Base-by-base conservation (phyloP, 2,113 vertebrate genomes). In the Ailurus styani region DNA sequence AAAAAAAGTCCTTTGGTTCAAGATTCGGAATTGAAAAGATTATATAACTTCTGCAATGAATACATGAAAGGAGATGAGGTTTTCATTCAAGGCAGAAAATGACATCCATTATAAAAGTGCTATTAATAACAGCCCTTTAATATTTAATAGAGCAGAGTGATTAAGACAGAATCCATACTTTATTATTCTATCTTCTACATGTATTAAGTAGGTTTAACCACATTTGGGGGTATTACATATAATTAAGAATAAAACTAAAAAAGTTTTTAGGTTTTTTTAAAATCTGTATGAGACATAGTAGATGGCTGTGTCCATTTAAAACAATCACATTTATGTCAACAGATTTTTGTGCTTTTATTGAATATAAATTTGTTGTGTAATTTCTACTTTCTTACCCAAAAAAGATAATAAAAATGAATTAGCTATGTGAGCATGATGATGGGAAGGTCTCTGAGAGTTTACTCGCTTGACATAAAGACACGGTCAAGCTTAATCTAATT, bases 141-240 rank as follows among this genome's bases (percentile, higher is more conserved):
- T 97, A 96, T 97, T 98, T 98, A 96, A 98, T 93, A 94, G 47
- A 94, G 75, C n/a, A 90, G 81, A 96, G 97, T 98, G 98, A 98
- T 98, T 98, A 98, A 98, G 97, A 98, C 95, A 88, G 96, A 98
- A 98, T 50, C 90, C 97, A 96, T 97, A 98, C 97, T 98, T 98
- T 98, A 98, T 98, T 98, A 98, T 98, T 98, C 97, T 98, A 97
- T 97, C 97, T 98, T 97, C 97, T 90, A 96, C 96, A 96, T 96
- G 95, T 97, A 97, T 98, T 98, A 98, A 98, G 40, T 77, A 96
- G 47, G 90, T 78, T 92, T 97, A 94, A 96, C 91, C 87, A 97
- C 95, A 97, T 97, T 93, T 96, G 47, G 64, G 31, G 18, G 70
- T 86, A 96, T 90, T 96, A 95, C 81, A 45, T 87, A 97, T 95